phyloP scores from a whole-genome alignment of 2,113 vertebrate species.

The Paralichthys olivaceus region DNA sequence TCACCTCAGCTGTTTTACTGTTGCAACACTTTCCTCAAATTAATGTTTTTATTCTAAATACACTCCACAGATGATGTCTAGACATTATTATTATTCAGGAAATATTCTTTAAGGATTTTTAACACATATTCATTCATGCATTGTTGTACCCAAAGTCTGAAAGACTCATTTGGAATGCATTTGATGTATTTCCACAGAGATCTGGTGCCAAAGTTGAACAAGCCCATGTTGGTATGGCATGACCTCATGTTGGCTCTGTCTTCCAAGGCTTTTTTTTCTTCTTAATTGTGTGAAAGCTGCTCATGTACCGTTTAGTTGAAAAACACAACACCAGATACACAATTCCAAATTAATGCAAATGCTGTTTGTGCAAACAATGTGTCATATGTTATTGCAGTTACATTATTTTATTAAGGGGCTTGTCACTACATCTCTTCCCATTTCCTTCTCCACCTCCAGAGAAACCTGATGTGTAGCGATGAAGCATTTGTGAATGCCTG shows the following conservation, averaged over 20 bases:
- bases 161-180: conserved; percentile 56
- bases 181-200: conserved; percentile 27
- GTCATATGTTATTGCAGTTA: conserved; percentile 33
- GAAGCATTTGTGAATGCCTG: conserved; percentile 78
- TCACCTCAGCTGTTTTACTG: conserved; percentile 42
- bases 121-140: conserved; percentile 39
- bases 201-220: conserved; percentile 33
- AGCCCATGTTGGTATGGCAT: conserved; percentile 54
- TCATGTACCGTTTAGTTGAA: conserved; percentile 33
- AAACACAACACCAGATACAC: too few species aligned
- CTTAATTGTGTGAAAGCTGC: conserved; percentile 34
- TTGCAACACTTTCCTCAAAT: conserved; percentile 45
- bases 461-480: conserved; percentile 68
- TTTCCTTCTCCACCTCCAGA: not conserved
- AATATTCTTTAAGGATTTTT: conserved; percentile 34
- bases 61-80: conserved; percentile 56
- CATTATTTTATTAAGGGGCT: conserved; percentile 2
- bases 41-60: conserved; percentile 55
- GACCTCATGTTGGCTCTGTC: conserved; percentile 51
- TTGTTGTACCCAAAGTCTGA: conserved; percentile 52
- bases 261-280: conserved; percentile 21
- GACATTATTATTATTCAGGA: conserved; percentile 47
- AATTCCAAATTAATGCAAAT: too few species aligned
- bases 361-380: conserved; percentile 7
- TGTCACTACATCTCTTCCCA: too few species aligned